Base-by-base conservation (phyloP, 2,888 invertebrate species). In the Omphaloscelis lunosa region DNA sequence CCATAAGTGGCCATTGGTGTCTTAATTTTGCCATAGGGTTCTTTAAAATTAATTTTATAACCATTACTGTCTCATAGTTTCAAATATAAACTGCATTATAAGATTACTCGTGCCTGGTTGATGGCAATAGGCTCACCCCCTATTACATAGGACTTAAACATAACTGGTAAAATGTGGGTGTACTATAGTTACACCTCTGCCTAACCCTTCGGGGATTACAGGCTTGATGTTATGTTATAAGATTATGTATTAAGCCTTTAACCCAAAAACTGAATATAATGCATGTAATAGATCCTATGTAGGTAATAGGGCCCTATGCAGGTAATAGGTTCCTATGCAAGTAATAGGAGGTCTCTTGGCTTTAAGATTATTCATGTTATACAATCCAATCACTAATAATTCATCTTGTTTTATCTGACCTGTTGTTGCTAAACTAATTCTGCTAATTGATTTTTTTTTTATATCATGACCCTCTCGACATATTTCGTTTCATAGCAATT, bases 41-140 rank as follows among this genome's bases (percentile, higher is more conserved):
- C 11, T 70, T 51, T 6, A 39, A 5, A 75, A 17, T 76, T 17
- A 3, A 69, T 70, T 68, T 68, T 9, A 67, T 9, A 65, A n/a
- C 27, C 6, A n/a, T 39, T n/a, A 17, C n/a, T n/a, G 23, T 69
- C 41, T 69, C 7, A 45, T 45, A 45, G n/a, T 71, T 69, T 45
- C 4, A 12, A 66, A 70, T 68, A 11, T 29, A 68, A 45, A 67
- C 4, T n/a, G 41, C 23, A 67, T 6, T 41, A 9, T 23, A 1
- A 29, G 7, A 45, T n/a, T 29, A n/a, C 7, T 71, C n/a, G n/a
- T n/a, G n/a, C n/a, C n/a, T n/a, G n/a, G n/a, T n/a, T n/a, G n/a
- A n/a, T n/a, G n/a, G n/a, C n/a, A n/a, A n/a, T n/a, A n/a, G n/a
- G n/a, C n/a, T n/a, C n/a, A n/a, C n/a, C n/a, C n/a, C n/a, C n/a